phyloP scores from a whole-genome alignment of 2,797 vertebrate species.

The Arctocebus calabarensis region DNA sequence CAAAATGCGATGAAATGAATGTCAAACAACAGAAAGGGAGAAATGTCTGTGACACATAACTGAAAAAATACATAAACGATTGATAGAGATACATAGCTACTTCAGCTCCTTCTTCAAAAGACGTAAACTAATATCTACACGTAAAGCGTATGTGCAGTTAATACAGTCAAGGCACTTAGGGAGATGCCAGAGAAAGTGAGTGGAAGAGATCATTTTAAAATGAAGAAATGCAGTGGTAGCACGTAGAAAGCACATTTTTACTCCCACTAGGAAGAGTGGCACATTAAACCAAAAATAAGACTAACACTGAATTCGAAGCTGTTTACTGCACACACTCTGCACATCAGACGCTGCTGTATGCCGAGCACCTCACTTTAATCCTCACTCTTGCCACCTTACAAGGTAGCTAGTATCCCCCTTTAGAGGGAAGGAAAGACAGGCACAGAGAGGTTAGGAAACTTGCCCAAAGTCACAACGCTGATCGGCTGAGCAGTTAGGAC shows the following conservation, averaged over 20 bases:
- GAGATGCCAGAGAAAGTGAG: neutral
- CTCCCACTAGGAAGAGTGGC: neutral
- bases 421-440: neutral
- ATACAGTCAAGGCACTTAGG: neutral
- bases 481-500: neutral
- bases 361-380: neutral
- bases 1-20: neutral
- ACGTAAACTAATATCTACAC: neutral
- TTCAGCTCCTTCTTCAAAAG: neutral
- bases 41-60: neutral
- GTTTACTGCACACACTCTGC: neutral
- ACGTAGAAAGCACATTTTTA: neutral
- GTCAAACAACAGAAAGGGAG: neutral
- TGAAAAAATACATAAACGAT: neutral
- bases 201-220: neutral
- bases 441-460: neutral
- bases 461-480: neutral
- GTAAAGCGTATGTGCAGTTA: neutral
- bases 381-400: neutral
- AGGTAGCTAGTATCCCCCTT: neutral
- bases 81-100: neutral
- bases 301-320: neutral
- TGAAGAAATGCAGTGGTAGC: neutral
- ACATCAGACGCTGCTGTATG: neutral
- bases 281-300: neutral